A percentile compares a stretch with the other conserved stretches of the same genome.
These are phyloP conservation scores for Heterocephalus glaber DNA, from an alignment of 2,113 vertebrate genomes.

Conservation along the genomic window DNA sequence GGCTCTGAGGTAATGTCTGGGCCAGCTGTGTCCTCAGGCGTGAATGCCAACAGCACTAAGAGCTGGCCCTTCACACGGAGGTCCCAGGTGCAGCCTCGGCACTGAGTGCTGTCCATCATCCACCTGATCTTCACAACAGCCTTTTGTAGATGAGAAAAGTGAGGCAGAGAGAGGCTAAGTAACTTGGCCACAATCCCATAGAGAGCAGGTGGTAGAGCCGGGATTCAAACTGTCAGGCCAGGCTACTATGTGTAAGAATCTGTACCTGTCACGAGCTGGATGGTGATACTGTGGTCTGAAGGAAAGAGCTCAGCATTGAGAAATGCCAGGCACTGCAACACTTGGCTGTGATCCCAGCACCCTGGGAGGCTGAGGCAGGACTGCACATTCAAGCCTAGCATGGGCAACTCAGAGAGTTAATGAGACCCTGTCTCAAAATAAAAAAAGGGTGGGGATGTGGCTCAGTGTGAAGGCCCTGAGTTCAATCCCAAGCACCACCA, in stretches of 20 bases:
- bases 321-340: not conserved
- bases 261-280: not conserved
- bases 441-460: not conserved
- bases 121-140: not conserved
- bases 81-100: not conserved
- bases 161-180: not conserved
- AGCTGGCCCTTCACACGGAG: not conserved
- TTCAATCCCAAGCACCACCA: not conserved
- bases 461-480: not conserved
- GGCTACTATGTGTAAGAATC: accelerated
- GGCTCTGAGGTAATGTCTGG: slow-evolving; percentile 68
- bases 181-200: not conserved
- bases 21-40: not conserved
- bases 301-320: not conserved
- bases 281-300: not conserved
- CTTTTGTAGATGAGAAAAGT: not conserved
- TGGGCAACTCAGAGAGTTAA: not conserved
- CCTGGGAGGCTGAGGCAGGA: not conserved
- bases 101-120: not conserved
- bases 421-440: not conserved
- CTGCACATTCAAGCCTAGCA: not conserved
- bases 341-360: not conserved
- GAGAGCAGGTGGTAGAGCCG: not conserved
- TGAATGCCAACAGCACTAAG: not conserved
- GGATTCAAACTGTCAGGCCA: not conserved